A percentile compares a stretch with the other conserved stretches of the same genome.
These are phyloP conservation scores for Liparis tanakae DNA, from an alignment of 2,797 vertebrate genomes.

Conservation along the genomic window DNA sequence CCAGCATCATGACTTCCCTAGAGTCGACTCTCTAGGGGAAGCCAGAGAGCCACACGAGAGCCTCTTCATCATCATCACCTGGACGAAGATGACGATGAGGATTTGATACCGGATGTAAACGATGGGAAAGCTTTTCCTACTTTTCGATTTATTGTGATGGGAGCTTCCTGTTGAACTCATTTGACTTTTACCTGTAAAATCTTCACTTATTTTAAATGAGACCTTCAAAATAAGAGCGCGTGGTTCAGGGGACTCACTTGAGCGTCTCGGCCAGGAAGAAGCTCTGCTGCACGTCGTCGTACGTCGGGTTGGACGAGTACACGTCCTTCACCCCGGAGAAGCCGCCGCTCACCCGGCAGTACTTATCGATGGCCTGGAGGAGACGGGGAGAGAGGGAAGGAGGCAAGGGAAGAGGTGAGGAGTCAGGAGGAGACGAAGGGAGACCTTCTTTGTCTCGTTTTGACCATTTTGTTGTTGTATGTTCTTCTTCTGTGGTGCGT, in stretches of 20 bases:
- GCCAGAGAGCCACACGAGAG: conserved; percentile 48
- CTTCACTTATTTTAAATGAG: conserved; percentile 6
- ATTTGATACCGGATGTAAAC: no score
- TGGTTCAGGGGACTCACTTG: conserved; percentile 75
- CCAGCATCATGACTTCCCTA: background rate
- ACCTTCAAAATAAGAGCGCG: background rate
- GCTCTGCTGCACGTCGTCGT: conserved; percentile 98
- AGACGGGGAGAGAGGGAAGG: no score
- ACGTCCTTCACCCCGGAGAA: conserved; percentile 99
- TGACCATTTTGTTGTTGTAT: no score
- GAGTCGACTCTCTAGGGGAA: conserved; percentile 68
- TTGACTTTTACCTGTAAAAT: background rate
- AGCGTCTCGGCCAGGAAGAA: conserved; percentile 99
- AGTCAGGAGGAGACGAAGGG: no score
- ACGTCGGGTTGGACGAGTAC: conserved; percentile 94
- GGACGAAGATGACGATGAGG: conserved; percentile 1
- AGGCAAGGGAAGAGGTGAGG: no score
- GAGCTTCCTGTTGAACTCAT: no score
- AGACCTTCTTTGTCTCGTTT: no score
- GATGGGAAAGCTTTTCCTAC: no score
- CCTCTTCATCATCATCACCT: conserved; percentile 9
- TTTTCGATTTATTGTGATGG: no score
- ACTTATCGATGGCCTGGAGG: conserved; percentile 94
- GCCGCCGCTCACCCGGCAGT: conserved; percentile 94
- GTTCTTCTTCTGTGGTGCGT: no score